phyloP scores from a whole-genome alignment of 2,797 vertebrate species.

The Xenops minutus region DNA sequence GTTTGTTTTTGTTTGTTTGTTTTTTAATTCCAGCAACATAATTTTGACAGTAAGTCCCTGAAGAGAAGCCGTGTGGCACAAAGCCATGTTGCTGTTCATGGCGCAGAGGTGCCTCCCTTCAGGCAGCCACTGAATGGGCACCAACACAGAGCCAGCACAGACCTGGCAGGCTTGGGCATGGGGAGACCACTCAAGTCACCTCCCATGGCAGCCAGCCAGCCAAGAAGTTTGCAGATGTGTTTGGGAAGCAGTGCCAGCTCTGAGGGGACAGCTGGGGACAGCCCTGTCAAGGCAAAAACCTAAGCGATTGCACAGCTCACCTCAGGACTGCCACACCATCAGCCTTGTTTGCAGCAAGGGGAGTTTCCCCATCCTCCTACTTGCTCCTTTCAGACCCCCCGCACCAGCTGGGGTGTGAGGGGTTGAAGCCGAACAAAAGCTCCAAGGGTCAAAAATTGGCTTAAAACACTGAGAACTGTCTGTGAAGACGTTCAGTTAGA shows the following conservation, averaged over 20 bases:
- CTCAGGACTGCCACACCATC: not conserved
- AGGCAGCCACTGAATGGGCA: not conserved
- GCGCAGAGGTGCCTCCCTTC: not conserved
- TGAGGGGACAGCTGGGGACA: not conserved
- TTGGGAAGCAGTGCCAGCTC: not conserved
- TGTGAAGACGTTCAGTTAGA: no score
- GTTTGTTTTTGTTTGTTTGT: not conserved
- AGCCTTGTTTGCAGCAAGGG: fast-evolving
- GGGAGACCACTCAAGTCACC: not conserved
- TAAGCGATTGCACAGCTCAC: not conserved
- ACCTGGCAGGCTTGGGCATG: not conserved
- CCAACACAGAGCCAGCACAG: not conserved
- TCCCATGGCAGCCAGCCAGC: fast-evolving
- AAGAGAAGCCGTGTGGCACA: not conserved
- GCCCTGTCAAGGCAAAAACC: not conserved
- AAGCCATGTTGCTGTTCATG: not conserved
- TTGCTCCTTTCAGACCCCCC: not conserved
- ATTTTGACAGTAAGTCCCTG: not conserved
- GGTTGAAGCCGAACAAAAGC: no score
- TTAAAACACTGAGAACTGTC: no score
- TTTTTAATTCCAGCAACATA: not conserved
- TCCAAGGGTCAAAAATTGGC: no score
- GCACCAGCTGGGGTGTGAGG: fast-evolving
- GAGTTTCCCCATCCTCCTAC: not conserved
- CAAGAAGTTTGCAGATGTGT: fast-evolving